Percentiles rank a stretch among this genome's conserved stretches.
Conservation (phyloP, 53 echinoderm and acorn worm genomes). For the Crossaster papposus region DNA sequence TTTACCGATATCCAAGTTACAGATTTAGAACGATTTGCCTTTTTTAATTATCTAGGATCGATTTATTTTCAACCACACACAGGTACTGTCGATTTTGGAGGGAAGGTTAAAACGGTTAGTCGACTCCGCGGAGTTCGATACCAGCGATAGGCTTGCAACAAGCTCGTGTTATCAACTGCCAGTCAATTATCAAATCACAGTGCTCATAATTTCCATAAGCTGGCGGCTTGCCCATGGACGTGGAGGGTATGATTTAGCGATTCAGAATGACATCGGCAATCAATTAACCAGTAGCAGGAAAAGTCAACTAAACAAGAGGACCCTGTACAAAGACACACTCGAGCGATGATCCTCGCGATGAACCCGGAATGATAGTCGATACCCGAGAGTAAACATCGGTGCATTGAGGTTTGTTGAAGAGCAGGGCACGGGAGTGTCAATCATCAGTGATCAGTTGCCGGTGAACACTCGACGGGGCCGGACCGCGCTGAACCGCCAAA, state of each 20-base stretch:
- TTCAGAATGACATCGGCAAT: not conserved
- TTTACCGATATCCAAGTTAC: not conserved
- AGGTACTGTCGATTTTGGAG: not conserved
- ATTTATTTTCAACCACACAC: not conserved
- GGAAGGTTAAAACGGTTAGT: slow-evolving; percentile 2
- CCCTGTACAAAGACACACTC: slow-evolving; percentile 16
- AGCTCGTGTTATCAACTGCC: not conserved
- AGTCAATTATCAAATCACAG: not conserved
- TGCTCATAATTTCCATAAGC: not conserved
- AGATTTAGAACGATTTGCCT: not conserved
- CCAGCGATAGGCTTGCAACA: not conserved
- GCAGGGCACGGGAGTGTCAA: slow-evolving; percentile 4
- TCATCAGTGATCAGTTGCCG: slow-evolving; percentile 1
- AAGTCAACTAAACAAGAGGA: slow-evolving; percentile 37
- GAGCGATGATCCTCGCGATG: not conserved
- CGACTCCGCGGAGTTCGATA: not conserved
- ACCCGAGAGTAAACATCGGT: not conserved
- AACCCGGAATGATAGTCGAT: not conserved
- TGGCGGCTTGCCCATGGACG: not conserved
- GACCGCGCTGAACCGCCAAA: not conserved
- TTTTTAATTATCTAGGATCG: not conserved
- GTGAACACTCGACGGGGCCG: not conserved
- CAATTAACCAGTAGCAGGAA: slow-evolving; percentile 25
- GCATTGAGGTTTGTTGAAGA: not conserved
- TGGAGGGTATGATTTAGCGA: not conserved